These are phyloP conservation scores for Danio aesculapii DNA, from an alignment of 2,797 vertebrate species.

Conservation along the genomic window DNA sequence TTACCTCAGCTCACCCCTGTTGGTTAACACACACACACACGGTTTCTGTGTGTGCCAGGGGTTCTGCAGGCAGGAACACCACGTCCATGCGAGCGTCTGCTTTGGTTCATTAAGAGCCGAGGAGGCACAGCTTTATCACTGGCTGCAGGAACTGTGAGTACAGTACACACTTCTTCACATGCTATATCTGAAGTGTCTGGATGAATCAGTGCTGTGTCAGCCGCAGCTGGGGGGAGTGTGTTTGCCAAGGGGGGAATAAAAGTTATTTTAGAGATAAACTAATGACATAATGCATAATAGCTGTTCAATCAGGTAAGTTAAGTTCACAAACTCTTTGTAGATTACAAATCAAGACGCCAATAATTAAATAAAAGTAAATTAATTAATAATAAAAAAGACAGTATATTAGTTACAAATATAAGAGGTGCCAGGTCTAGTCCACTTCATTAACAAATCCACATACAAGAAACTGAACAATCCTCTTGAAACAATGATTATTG, in stretches of 20 bases:
- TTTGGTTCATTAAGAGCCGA: slow-evolving; percentile 62
- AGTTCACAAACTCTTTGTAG: not conserved
- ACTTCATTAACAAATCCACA: too few species aligned
- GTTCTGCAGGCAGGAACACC: slow-evolving; percentile 39
- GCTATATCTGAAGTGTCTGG: slow-evolving; percentile 10
- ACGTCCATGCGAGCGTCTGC: slow-evolving; percentile 19
- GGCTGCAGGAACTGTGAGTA: slow-evolving; percentile 12
- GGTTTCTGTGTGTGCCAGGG: slow-evolving; percentile 39
- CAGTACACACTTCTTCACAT: not conserved
- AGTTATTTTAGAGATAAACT: not conserved
- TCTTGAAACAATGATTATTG: too few species aligned
- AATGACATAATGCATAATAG: not conserved
- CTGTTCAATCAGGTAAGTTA: not conserved
- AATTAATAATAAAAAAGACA: too few species aligned
- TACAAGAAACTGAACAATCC: too few species aligned
- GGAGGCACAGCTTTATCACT: slow-evolving; percentile 43
- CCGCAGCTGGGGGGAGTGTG: not conserved
- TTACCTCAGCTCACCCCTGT: slow-evolving; percentile 63
- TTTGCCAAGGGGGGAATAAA: not conserved
- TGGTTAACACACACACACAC: slow-evolving; percentile 44
- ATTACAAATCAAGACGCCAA: not conserved
- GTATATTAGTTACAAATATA: too few species aligned
- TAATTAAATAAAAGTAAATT: not conserved
- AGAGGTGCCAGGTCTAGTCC: too few species aligned
- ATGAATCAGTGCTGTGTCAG: slow-evolving; percentile 18